Evolutionary conservation across 2,888 invertebrate species (phyloP), one percentile per base, ranked within the genome.

Genomic region (Xiphydria camelus): DNA sequence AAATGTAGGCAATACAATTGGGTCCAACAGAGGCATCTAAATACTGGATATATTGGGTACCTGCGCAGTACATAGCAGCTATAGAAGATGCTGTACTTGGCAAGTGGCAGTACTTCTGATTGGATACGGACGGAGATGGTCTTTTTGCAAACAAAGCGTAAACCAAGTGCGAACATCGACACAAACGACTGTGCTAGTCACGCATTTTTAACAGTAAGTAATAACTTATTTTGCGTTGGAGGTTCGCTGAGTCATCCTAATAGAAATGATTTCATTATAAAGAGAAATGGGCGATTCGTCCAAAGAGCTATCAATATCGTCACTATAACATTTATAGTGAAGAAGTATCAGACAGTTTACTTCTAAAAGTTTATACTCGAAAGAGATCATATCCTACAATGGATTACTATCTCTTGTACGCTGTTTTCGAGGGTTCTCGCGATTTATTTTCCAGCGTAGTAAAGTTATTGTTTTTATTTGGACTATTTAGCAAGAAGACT

Each of bases 21-120:
- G 94, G 94, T 10, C 88, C 94, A 5, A 94, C 94, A 37, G 94
- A 94, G 77, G 92, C 92, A 3, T 93, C 93, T 20, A 79, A 91
- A 56, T 92, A 92, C 76, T 94, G 92, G 91, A 85, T 94, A 49
- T 94, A 94, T 77, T 94, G 94, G 94, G 92, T 94, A 33, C 94
- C 94, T 6, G 91, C 91, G 36, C 90, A 91, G 70, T 94, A 91
- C 73, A 83, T 92, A 41, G 89, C 91, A 68, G 91, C 93, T 59
- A 92, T 94, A 68, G 94, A 93, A 78, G 91, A 92, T 69, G 89
- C 92, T 47, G 86, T 94, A 49, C 83, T 93, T 37, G 92, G 92
- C 45, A 89, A 90, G 64, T 91, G 91, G 90, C 89, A 86, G 73
- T 84, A 84, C 75, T 86, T 85, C 75, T 86, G 83, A 85, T 73